Evolutionary conservation across 2,113 vertebrate species (phyloP), one percentile per base, ranked within the genome.

Genomic region (Ageneiosus marmoratus): DNA sequence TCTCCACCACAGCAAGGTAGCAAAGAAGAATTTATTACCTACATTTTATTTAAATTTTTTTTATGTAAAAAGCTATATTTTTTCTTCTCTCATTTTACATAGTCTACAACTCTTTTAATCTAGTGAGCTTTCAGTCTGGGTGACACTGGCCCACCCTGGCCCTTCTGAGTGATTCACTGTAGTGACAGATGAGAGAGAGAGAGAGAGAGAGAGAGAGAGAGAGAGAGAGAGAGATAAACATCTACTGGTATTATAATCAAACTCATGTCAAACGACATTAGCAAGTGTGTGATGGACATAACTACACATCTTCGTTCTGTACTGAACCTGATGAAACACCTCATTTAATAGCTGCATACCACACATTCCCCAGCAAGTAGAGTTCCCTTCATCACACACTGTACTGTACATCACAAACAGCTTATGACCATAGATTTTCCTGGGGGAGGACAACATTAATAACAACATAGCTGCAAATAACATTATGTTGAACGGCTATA

Each of bases 251-350:
- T 80, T 55, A 63, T 29, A 65, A 34, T 13, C 16, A 69, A 65
- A 37, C 60, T 22, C 20, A 86, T 82, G 67, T 77, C 84, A 80
- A 80, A 92, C 20, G 9, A 69, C 34, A 44, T 44, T 9, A 44
- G 93, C 83, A 77, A 83, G 90, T 91, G 88, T 93, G 92, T 90
- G 91, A 91, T 90, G 93, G 90, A 89, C 91, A 86, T 73, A 73
- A 50, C n/a, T 50, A 73, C 29, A 73, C 29, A n/a, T 77, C 91
- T 90, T 94, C 90, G 87, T 92, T 93, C 87, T 90, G 37, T 77
- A 48, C 89, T 87, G 88, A 90, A 91, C 87, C 90, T 90, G 90
- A 90, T 88, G 90, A 89, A 86, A 76, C 2, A 58, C 77, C 83
- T 34, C 86, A 77, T 89, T 82, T 87, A 77, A 44, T 18, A 62